Evolutionary conservation across 1,140 invertebrate species (phyloP), one percentile per base, ranked within the genome.

Genomic region (Bicyclus anynana): DNA sequence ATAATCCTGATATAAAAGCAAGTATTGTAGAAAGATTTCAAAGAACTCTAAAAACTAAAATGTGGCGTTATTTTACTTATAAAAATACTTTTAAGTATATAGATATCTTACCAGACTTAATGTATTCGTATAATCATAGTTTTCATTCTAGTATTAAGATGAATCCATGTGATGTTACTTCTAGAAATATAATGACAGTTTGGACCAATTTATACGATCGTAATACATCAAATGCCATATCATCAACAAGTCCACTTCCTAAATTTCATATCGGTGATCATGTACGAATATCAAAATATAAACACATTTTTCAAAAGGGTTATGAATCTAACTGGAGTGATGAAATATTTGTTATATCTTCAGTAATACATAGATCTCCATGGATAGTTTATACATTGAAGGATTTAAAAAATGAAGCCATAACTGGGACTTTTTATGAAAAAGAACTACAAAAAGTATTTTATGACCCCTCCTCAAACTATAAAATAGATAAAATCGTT

Each of bases 331-430:
- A 77, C 56, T 78, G 75, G 73, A 77, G 69, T 61, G 69, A 75
- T 66, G 75, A 77, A 78, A 55, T 78, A 23, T 80, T 80, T 65
- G 65, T 75, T 63, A 66, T 80, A 48, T 47, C 61, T 23, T 58
- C 68, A 33, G 60, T 77, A 17, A 37, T 72, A 70, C 44, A 61
- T 21, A 49, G 69, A 21, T 52, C 54, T 16, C 73, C 69, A 7
- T 60, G 57, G 49, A 20, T 59, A 10, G 65, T 78, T 6, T 78
- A 78, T 42, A 73, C 66, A 50, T 50, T 80, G 17, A 62, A 62
- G 56, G 75, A 80, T 53, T 63, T 76, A 35, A 58, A 71, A 50
- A 58, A 59, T 62, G 66, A 80, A 66, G 2, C 20, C 12, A 69
- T 78, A 37, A n/a, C n/a, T 5, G 21, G 44, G 12, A 59, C n/a